A percentile compares a stretch with the other conserved stretches of the same genome.
Evolutionary conservation across 64 coral and sea anemone species (phyloP).

Genomic region (Exaiptasia diaphana): DNA sequence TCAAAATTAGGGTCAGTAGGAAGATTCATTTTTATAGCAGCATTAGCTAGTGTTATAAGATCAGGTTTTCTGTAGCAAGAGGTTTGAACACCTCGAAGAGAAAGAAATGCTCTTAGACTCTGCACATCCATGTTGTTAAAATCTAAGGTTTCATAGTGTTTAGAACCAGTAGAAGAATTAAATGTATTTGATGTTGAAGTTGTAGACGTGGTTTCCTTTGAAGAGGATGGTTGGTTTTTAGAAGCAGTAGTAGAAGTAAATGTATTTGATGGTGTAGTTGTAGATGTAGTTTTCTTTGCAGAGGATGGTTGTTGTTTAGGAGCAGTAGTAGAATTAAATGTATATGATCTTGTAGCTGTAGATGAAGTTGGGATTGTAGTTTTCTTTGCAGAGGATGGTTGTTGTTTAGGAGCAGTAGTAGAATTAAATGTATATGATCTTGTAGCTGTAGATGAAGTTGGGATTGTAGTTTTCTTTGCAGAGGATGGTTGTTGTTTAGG

Average conservation of each 20-base stretch:
- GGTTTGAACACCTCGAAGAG: conserved; percentile 28
- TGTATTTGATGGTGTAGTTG: background rate
- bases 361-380: background rate
- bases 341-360: background rate
- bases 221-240: background rate
- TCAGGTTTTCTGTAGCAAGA: conserved; percentile 46
- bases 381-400: background rate
- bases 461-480: background rate
- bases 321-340: background rate
- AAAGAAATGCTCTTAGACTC: conserved; percentile 46
- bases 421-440: background rate
- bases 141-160: background rate
- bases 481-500: background rate
- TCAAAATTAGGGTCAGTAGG: conserved; percentile 62
- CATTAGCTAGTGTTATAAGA: conserved; percentile 33
- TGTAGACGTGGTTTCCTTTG: background rate
- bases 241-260: background rate
- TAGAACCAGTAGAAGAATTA: background rate
- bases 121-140: conserved; percentile 51
- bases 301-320: background rate
- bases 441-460: background rate
- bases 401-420: background rate
- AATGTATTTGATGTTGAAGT: background rate
- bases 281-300: background rate
- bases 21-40: conserved; percentile 39